Conservation (phyloP, 2,888 invertebrate genomes). For the Rugalucina vietnamica region DNA sequence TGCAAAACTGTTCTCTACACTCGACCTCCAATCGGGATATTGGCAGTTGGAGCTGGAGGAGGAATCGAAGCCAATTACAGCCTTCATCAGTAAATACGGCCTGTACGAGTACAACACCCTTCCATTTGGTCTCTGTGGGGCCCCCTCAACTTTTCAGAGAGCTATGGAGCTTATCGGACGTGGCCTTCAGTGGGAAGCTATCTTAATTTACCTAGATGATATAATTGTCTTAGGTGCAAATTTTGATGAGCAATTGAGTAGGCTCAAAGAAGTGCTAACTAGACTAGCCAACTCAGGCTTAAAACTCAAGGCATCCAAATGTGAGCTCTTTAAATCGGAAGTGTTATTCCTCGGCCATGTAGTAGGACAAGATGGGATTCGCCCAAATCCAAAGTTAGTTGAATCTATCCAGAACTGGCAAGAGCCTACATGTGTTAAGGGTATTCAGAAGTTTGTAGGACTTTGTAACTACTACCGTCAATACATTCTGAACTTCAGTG, state of each 20-base stretch:
- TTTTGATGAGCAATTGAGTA: constrained; percentile 34
- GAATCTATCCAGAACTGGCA: no score
- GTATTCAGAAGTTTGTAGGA: no score
- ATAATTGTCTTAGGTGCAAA: constrained; percentile 17
- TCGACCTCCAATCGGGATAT: constrained; percentile 7
- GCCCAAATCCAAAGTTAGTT: no score
- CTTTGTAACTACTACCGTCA: no score
- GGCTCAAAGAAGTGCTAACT: no score
- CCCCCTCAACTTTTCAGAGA: constrained; percentile 46
- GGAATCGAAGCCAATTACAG: constrained; percentile 17
- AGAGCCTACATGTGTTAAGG: no score
- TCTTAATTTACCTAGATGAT: constrained; percentile 28
- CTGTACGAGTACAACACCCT: constrained; percentile 45
- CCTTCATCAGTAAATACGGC: constrained; percentile 30
- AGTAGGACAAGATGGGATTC: no score
- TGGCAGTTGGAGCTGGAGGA: constrained; percentile 24
- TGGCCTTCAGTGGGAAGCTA: constrained; percentile 39
- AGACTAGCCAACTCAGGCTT: no score
- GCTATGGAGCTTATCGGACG: constrained; percentile 43
- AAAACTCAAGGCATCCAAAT: no score
- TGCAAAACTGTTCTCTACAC: background rate
- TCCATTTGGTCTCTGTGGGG: constrained; percentile 48
- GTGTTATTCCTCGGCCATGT: no score
- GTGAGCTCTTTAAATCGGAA: no score
- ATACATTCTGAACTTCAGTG: no score